Base-by-base conservation (phyloP, 2,888 invertebrate genomes). In the Thysanoteuthis rhombus region DNA sequence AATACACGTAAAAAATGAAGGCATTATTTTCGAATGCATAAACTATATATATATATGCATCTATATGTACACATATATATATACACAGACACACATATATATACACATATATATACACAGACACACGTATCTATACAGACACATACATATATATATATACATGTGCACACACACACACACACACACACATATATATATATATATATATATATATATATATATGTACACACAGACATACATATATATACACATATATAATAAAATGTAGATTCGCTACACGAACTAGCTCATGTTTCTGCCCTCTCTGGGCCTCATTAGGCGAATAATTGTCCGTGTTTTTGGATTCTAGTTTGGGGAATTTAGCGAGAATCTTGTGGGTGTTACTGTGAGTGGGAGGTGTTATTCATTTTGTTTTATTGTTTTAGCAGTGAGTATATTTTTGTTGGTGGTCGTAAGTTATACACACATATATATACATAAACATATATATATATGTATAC, bases 181-280 rank as follows among this genome's bases (percentile, higher is more conserved):
- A 90, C 38, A 90, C 4, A 5, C 16, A 39, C 2, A 90, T 90
- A 36, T 38, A 90, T 90, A 36, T 38, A 90, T 90, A 90, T 90
- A 36, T 90, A 90, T 90, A 90, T 90, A 36, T 90, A 90, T 38
- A 36, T 90, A 90, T 90, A 90, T 36, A 90, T 90, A 90, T 90
- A 90, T 90, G 38, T 1, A 90, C 38, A 38, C 10, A 36, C 4
- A 90, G 36, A 36, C 38, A 90, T 90, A 90, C 16, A 36, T 90
- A 90, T 90, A 36, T 90, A 36, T 90, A 90, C n/a, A n/a, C n/a
- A n/a, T n/a, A n/a, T n/a, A n/a, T n/a, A n/a, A n/a, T n/a, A n/a
- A n/a, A n/a, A n/a, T n/a, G n/a, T n/a, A n/a, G n/a, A n/a, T n/a
- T n/a, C n/a, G n/a, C n/a, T n/a, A n/a, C n/a, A n/a, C n/a, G n/a